A percentile compares a stretch with the other conserved stretches of the same genome.
Conservation (phyloP, 2,797 vertebrate genomes). For the Dipus sagitta region DNA sequence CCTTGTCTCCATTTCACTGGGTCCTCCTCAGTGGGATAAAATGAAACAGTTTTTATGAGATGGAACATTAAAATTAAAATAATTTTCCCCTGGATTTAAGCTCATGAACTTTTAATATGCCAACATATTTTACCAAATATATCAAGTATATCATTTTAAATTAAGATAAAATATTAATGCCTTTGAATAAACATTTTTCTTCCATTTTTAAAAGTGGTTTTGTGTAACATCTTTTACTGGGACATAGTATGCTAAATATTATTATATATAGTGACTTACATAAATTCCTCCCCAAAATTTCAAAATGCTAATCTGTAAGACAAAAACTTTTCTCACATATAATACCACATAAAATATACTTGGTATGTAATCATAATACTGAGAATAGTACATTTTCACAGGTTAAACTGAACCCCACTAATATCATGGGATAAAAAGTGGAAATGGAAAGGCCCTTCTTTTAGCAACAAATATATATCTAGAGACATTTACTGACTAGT, state of each 20-base stretch:
- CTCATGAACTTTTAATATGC: no score
- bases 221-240: no score
- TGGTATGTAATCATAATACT: background rate
- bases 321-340: background rate
- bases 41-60: background rate
- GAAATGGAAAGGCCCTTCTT: background rate
- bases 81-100: background rate
- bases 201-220: background rate
- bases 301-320: background rate
- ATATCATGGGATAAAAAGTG: background rate
- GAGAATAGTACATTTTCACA: background rate
- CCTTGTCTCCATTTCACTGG: no score
- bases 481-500: background rate
- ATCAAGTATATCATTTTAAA: background rate
- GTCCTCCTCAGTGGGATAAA: no score
- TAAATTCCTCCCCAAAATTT: background rate
- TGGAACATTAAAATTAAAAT: background rate
- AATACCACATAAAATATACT: no score
- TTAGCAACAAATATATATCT: background rate
- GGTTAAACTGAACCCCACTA: background rate
- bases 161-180: background rate
- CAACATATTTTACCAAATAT: background rate
- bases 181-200: background rate
- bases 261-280: background rate
- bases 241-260: background rate